phyloP scores from a whole-genome alignment of 92 coral and sea anemone species.

The Zoanthus sansibaricus region DNA sequence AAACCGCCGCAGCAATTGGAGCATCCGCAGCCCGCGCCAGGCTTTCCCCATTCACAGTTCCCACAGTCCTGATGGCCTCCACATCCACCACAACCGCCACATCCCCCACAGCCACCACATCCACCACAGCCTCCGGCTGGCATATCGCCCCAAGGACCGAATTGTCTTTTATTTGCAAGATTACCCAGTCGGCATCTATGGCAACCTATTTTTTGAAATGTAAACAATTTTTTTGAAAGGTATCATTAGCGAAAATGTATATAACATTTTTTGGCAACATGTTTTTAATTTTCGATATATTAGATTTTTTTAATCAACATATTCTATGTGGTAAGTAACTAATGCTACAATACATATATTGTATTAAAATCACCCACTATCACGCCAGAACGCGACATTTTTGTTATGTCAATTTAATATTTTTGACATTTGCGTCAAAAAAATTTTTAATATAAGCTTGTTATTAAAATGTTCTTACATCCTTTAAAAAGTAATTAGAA shows the following conservation, averaged over 20 bases:
- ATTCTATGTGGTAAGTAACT: no score
- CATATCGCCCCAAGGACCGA: conserved; percentile 75
- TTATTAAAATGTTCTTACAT: no score
- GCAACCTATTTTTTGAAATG: conserved; percentile 53
- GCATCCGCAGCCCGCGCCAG: conserved; percentile 49
- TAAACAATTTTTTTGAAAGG: neutral
- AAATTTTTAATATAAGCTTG: no score
- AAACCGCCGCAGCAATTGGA: conserved; percentile 75
- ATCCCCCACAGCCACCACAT: conserved; percentile 60
- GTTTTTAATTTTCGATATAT: no score
- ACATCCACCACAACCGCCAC: conserved; percentile 56
- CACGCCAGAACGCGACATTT: no score
- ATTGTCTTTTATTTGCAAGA: conserved; percentile 73
- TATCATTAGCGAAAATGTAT: neutral
- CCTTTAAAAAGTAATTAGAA: no score
- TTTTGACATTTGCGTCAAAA: no score
- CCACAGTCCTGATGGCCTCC: conserved; percentile 32
- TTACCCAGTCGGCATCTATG: conserved; percentile 49
- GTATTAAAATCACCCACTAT: no score
- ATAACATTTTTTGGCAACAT: neutral
- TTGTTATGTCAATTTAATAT: no score
- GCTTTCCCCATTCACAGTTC: conserved; percentile 43
- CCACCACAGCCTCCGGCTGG: conserved; percentile 67
- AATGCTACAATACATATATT: no score
- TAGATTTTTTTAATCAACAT: no score